A percentile compares a stretch with the other conserved stretches of the same genome.
Conservation (phyloP, 2,888 invertebrate genomes). For the Ophion slaviceki region DNA sequence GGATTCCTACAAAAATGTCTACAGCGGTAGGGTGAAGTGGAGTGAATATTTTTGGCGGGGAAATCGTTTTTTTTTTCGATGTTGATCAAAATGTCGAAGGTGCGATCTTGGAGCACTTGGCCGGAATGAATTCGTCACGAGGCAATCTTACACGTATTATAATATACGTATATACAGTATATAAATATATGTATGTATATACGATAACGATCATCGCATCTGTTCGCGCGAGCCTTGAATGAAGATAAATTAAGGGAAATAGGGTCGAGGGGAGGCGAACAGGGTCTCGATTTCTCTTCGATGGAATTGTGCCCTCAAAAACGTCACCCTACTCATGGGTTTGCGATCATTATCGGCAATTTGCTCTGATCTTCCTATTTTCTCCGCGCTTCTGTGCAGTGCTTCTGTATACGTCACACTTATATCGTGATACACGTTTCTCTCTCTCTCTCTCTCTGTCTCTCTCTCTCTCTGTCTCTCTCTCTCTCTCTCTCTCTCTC, state of each 20-base stretch:
- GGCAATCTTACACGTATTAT: not conserved
- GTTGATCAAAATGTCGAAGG: not conserved
- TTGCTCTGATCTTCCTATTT: conserved; percentile 63
- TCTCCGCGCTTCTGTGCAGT: conserved; percentile 33
- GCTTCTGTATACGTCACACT: conserved; percentile 31
- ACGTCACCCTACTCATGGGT: conserved; percentile 58
- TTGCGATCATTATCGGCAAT: conserved; percentile 72
- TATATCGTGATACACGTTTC: conserved; percentile 33
- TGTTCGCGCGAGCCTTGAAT: conserved; percentile 67
- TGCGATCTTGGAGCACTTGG: not conserved
- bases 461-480: too few relatives aligned
- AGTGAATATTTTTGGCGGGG: too few relatives aligned
- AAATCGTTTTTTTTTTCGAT: not conserved
- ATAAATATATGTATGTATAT: not conserved
- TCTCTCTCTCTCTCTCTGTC: not conserved
- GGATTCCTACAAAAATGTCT: too few relatives aligned
- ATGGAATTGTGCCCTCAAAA: conserved; percentile 64
- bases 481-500: too few relatives aligned
- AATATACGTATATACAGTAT: too few relatives aligned
- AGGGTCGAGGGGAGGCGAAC: conserved; percentile 66
- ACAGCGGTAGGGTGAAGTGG: too few relatives aligned
- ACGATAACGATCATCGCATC: conserved; percentile 70
- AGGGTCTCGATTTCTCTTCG: conserved; percentile 45
- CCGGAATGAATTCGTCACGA: not conserved
- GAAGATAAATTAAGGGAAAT: conserved; percentile 75